phyloP scores from a whole-genome alignment of 2,113 vertebrate genomes.

The Alligator sinensis region DNA sequence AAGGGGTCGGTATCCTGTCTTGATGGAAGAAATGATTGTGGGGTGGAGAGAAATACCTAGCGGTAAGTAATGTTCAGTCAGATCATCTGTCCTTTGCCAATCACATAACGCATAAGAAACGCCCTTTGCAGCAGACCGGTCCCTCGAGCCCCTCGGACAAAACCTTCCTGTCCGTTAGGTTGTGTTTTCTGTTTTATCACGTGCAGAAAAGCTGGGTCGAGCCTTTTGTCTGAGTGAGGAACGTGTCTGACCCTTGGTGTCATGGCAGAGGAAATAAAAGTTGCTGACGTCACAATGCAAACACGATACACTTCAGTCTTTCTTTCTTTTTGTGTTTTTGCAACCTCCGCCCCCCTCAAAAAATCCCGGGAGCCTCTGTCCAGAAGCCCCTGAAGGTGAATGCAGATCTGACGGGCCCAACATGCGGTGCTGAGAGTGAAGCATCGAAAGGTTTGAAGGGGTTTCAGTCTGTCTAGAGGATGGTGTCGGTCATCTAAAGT shows the following conservation, averaged over 20 bases:
- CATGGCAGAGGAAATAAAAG: rapidly evolving
- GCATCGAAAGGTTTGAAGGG: neutral
- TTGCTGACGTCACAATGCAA: neutral
- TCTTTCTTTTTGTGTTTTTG: rapidly evolving
- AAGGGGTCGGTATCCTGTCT: neutral
- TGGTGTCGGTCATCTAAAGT: rapidly evolving
- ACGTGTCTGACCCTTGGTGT: rapidly evolving
- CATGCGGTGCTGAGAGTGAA: rapidly evolving
- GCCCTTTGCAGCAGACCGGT: neutral
- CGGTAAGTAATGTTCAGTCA: rapidly evolving
- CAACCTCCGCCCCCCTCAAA: neutral
- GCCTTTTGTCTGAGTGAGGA: neutral
- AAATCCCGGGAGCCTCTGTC: neutral
- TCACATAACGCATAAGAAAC: neutral
- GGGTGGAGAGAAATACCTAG: neutral
- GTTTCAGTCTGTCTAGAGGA: neutral
- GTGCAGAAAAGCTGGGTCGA: neutral
- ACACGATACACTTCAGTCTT: rapidly evolving
- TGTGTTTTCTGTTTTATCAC: neutral
- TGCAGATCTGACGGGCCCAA: rapidly evolving
- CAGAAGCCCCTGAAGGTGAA: rapidly evolving
- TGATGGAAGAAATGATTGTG: neutral
- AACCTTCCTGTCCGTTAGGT: neutral
- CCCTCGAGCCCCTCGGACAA: neutral
- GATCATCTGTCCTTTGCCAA: neutral